These are phyloP conservation scores for Vultur gryphus DNA, from an alignment of 2,797 vertebrate species.

Conservation along the genomic window DNA sequence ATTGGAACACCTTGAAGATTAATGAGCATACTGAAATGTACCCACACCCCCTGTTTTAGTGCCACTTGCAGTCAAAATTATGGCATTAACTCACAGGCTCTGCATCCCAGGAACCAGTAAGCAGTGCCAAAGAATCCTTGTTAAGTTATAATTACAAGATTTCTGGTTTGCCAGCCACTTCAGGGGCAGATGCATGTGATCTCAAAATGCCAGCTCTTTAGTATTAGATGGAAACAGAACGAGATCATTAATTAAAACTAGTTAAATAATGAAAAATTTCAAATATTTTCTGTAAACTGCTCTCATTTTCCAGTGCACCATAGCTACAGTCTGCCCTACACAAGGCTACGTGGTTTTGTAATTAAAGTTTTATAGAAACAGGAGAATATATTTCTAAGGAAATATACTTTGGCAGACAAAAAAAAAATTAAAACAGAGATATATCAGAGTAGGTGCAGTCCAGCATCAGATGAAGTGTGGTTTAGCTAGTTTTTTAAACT, in stretches of 20 bases:
- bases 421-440: not conserved
- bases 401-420: not conserved
- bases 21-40: not conserved
- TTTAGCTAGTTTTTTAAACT: not conserved
- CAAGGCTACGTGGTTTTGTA: not conserved
- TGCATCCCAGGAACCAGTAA: not conserved
- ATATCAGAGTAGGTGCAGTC: not conserved
- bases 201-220: conserved; percentile 8
- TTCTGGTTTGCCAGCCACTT: conserved; percentile 48
- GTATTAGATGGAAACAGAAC: not conserved
- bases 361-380: conserved; percentile 5
- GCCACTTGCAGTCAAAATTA: conserved; percentile 20
- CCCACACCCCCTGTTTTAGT: not conserved
- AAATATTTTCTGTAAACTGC: not conserved
- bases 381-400: not conserved
- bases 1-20: not conserved
- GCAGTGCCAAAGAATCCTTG: conserved; percentile 9
- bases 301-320: not conserved
- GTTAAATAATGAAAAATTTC: conserved; percentile 22
- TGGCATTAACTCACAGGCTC: conserved; percentile 7
- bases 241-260: not conserved
- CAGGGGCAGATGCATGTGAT: not conserved
- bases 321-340: not conserved
- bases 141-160: conserved; percentile 27
- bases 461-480: not conserved